Conservation (phyloP, 2,797 vertebrate species). For the Dendrocincla tyrannina region DNA sequence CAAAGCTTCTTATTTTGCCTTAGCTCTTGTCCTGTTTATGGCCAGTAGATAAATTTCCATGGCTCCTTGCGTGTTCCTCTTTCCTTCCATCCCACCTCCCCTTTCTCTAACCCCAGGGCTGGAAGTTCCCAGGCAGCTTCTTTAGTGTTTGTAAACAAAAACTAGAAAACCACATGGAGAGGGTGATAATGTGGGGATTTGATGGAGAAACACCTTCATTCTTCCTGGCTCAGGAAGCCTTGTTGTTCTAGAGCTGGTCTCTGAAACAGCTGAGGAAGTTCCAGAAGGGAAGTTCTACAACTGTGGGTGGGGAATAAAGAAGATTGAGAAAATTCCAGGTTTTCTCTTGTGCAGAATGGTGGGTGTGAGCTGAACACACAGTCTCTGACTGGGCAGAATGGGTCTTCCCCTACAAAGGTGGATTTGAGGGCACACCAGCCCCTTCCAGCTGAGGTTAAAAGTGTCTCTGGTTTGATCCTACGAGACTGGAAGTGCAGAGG, state of each 20-base stretch:
- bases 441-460: background rate
- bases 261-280: background rate
- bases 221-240: background rate
- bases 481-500: background rate
- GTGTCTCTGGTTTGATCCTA: background rate
- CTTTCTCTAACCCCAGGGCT: background rate
- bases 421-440: background rate
- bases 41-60: background rate
- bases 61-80: background rate
- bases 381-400: background rate
- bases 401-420: background rate
- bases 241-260: background rate
- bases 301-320: background rate
- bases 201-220: background rate
- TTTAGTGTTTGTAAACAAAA: background rate
- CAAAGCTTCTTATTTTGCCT: background rate
- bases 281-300: background rate
- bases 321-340: background rate
- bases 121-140: background rate
- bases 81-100: background rate
- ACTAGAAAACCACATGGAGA: rapidly evolving
- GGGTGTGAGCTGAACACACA: background rate
- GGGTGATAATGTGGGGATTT: background rate
- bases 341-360: background rate
- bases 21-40: background rate